Evolutionary conservation across 2,888 invertebrate genomes (phyloP).

Genomic region (Hypselothyrea guttata): DNA sequence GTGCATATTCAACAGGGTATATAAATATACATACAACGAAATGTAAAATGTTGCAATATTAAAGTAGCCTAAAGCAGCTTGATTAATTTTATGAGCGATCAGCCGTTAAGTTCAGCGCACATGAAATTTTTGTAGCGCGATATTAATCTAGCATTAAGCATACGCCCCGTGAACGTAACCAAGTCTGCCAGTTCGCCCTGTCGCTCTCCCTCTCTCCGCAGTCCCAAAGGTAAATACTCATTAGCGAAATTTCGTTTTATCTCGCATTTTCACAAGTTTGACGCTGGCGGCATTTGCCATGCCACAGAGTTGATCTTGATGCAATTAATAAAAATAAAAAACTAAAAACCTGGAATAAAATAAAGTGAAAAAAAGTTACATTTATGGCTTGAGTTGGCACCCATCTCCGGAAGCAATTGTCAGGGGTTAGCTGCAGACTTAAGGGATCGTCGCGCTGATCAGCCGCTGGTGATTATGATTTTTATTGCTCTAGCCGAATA

Average conservation of each 20-base stretch:
- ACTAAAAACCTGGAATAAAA: constrained; percentile 4
- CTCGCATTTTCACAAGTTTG: constrained; percentile 50
- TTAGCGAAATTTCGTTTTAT: constrained; percentile 61
- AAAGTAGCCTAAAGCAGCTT: constrained; percentile 80
- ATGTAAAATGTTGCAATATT: constrained; percentile 43
- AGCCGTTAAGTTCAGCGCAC: constrained; percentile 82
- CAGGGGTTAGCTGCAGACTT: constrained; percentile 29
- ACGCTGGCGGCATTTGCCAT: constrained; percentile 61
- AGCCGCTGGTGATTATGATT: constrained; percentile 66
- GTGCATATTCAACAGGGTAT: too few species aligned
- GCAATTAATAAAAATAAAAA: constrained; percentile 73
- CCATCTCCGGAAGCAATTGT: constrained; percentile 79
- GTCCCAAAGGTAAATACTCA: constrained; percentile 70
- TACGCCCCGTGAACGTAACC: constrained; percentile 65
- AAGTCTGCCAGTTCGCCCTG: neutral
- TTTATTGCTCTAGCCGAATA: constrained; percentile 27
- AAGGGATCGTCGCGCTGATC: constrained; percentile 57
- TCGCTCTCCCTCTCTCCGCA: constrained; percentile 3
- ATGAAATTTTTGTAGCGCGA: constrained; percentile 59
- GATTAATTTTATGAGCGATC: constrained; percentile 82
- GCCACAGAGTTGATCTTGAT: constrained; percentile 76
- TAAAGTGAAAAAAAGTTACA: constrained; percentile 13
- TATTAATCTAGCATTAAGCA: constrained; percentile 77
- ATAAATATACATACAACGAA: constrained; percentile 11
- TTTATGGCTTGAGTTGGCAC: constrained; percentile 55